phyloP scores from a whole-genome alignment of 2,888 invertebrate genomes.

The Cecidostiba fungosa region DNA sequence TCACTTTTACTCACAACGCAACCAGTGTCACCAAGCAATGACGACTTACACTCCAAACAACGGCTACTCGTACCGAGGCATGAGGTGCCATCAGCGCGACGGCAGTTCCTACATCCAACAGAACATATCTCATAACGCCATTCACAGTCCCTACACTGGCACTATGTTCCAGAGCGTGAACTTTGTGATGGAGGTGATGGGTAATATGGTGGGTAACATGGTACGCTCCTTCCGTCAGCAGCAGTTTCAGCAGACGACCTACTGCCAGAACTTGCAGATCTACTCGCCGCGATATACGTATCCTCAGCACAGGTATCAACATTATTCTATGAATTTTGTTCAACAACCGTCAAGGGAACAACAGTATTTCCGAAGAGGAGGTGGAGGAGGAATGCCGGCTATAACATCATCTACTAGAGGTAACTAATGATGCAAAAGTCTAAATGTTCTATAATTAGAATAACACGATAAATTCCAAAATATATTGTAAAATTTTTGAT shows the following conservation, averaged over 20 bases:
- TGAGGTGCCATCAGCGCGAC: constrained; percentile 51
- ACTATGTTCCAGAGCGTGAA: constrained; percentile 59
- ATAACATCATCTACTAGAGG: constrained; percentile 10
- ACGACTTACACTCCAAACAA: constrained; percentile 55
- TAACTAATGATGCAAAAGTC: background rate
- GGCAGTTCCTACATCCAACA: constrained; percentile 59
- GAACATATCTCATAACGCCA: constrained; percentile 58
- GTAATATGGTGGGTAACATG: constrained; percentile 57
- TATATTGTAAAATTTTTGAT: background rate
- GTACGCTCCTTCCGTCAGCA: constrained; percentile 62
- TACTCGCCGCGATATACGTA: constrained; percentile 36
- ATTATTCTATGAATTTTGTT: constrained; percentile 52
- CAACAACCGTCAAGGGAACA: constrained; percentile 25
- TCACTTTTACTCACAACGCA: constrained; percentile 57
- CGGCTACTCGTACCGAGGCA: constrained; percentile 57
- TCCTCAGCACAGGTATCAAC: constrained; percentile 35
- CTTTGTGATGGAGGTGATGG: constrained; percentile 64
- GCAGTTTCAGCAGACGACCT: constrained; percentile 62
- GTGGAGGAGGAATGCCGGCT: background rate
- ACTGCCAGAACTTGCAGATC: constrained; percentile 59
- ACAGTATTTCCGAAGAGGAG: constrained; percentile 49
- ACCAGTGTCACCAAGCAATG: constrained; percentile 51
- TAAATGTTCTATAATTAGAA: background rate
- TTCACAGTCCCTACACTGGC: constrained; percentile 57
- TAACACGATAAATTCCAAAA: background rate